phyloP scores from a whole-genome alignment of 2,888 invertebrate species.

The Epistrophe grossulariae region DNA sequence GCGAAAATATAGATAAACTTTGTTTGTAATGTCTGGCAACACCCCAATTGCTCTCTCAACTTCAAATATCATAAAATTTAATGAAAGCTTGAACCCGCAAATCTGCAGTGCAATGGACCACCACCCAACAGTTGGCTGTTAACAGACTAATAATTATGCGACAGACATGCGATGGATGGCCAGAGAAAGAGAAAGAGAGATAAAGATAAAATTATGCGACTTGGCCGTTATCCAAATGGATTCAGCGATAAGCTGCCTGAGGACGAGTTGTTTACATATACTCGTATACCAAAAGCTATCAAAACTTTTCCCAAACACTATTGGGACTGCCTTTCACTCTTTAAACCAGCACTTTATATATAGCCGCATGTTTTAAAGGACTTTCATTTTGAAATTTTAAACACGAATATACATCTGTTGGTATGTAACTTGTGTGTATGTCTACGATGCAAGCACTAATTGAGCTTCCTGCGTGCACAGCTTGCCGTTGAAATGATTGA shows the following conservation, averaged over 20 bases:
- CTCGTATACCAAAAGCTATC: background rate
- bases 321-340: constrained; percentile 22
- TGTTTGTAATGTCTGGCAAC: constrained; percentile 27
- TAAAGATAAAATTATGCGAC: constrained; percentile 45
- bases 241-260: constrained; percentile 44
- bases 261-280: constrained; percentile 9
- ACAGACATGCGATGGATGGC: constrained; percentile 40
- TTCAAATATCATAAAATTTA: constrained; percentile 46
- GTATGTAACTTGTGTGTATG: background rate
- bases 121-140: constrained; percentile 37
- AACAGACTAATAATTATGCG: constrained; percentile 57
- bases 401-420: background rate
- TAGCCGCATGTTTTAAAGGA: background rate
- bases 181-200: constrained; percentile 35
- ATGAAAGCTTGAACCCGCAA: constrained; percentile 19
- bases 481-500: constrained; percentile 53
- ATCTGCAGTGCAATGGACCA: constrained; percentile 21
- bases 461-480: constrained; percentile 43
- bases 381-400: constrained; percentile 1
- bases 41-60: constrained; percentile 26
- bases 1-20: constrained; percentile 19
- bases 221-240: constrained; percentile 65
- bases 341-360: constrained; percentile 22
- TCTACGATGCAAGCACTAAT: constrained; percentile 51
- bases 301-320: constrained; percentile 36